phyloP scores from a whole-genome alignment of 2,113 vertebrate species.

The Macquaria ambigua region DNA sequence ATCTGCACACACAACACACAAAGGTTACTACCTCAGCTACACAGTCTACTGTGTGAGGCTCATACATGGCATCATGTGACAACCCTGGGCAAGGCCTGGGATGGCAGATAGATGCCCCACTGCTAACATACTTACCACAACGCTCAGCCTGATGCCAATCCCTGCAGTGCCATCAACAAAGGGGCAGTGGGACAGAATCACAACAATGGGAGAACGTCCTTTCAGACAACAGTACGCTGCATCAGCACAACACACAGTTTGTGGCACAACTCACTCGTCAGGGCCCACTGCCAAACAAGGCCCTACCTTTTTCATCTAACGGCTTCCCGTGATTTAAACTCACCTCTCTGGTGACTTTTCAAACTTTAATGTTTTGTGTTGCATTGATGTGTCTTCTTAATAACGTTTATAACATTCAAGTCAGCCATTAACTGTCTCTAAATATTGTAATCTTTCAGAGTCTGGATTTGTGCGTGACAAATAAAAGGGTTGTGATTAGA shows the following conservation, averaged over 20 bases:
- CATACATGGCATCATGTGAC: conserved; percentile 47
- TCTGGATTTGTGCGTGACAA: background rate
- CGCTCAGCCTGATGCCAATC: conserved; percentile 74
- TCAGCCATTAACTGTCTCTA: background rate
- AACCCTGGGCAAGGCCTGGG: conserved; percentile 14
- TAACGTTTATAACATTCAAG: background rate
- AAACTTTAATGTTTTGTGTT: background rate
- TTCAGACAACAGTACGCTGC: conserved; percentile 59
- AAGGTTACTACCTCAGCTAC: conserved; percentile 41
- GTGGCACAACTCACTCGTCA: background rate
- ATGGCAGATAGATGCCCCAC: conserved; percentile 44
- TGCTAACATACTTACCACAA: conserved; percentile 74
- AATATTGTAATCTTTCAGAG: too few species aligned
- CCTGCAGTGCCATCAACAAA: conserved; percentile 71
- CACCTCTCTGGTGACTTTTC: background rate
- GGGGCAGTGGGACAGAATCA: conserved; percentile 65
- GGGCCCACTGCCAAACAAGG: background rate
- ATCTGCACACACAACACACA: background rate
- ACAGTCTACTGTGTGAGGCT: conserved; percentile 36
- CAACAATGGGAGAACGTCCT: conserved; percentile 56
- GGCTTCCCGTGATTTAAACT: background rate
- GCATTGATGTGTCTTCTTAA: background rate
- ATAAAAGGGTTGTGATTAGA: background rate
- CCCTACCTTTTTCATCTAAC: background rate
- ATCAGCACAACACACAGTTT: conserved; percentile 51